Conservation (phyloP, 2,888 invertebrate species). For the Brachypalpus laphriformis region DNA sequence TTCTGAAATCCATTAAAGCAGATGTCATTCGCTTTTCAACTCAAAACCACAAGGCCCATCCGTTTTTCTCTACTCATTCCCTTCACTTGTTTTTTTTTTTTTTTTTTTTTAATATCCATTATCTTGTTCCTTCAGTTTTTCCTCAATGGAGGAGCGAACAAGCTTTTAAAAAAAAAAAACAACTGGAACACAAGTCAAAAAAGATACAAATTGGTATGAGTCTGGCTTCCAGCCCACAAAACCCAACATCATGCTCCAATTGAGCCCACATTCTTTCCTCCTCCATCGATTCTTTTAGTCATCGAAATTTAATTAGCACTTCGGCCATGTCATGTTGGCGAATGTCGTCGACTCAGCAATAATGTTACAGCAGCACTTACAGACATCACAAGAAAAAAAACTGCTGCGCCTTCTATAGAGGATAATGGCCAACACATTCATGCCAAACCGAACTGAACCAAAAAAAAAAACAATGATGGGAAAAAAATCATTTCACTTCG, state of each 20-base stretch:
- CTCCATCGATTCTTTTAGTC: conserved; percentile 46
- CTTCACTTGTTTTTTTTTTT: background rate
- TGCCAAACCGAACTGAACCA: conserved; percentile 8
- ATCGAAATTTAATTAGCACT: conserved; percentile 55
- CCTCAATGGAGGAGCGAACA: background rate
- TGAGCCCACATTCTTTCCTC: conserved; percentile 24
- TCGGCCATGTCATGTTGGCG: conserved; percentile 32
- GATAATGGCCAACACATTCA: conserved; percentile 37
- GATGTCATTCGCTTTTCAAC: conserved; percentile 22
- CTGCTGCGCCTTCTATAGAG: conserved; percentile 22
- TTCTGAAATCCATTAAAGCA: conserved; percentile 4
- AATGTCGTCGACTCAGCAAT: conserved; percentile 38
- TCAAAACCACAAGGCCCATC: conserved; percentile 8
- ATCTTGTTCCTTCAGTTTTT: background rate
- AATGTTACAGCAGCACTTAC: conserved; percentile 13
- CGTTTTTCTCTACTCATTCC: background rate
- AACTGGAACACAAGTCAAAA: background rate
- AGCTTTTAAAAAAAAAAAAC: background rate
- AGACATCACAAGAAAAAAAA: conserved; percentile 14
- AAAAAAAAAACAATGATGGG: conserved; percentile 13
- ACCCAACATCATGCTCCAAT: conserved; percentile 7
- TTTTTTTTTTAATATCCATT: background rate
- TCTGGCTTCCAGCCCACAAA: conserved; percentile 8
- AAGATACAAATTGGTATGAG: background rate
- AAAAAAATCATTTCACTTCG: conserved; percentile 11